Conservation (phyloP, 2,113 vertebrate genomes). For the Columba janthina region DNA sequence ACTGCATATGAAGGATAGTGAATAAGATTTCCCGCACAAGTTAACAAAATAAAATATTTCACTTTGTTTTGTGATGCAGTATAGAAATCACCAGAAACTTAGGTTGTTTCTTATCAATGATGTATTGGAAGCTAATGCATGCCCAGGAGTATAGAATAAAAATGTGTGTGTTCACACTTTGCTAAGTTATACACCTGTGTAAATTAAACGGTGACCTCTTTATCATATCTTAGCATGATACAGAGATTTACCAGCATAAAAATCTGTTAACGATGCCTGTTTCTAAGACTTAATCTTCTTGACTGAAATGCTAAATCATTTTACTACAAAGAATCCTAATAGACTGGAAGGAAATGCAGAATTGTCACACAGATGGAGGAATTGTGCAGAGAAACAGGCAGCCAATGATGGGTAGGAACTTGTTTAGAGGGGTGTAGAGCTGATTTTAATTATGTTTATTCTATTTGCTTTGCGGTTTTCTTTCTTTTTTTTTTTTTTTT, state of each 20-base stretch:
- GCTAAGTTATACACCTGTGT: background rate
- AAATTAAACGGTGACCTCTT: background rate
- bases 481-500: background rate
- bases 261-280: background rate
- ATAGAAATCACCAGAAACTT: background rate
- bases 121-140: background rate
- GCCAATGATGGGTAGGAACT: background rate
- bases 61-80: background rate
- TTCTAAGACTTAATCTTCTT: background rate
- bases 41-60: background rate
- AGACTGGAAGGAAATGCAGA: background rate
- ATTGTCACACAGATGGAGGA: slow-evolving; percentile 38
- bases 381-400: background rate
- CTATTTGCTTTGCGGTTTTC: background rate
- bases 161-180: background rate
- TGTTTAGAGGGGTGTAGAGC: background rate
- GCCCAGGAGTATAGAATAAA: background rate
- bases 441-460: slow-evolving; percentile 25
- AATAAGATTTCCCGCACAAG: background rate
- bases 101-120: background rate
- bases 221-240: background rate
- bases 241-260: background rate
- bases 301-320: background rate
- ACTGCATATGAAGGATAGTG: background rate
- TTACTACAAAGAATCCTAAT: slow-evolving; percentile 13